A percentile compares a stretch with the other conserved stretches of the same genome.
Conservation (phyloP, 1,140 invertebrate species). For the Brachionus rubens region DNA sequence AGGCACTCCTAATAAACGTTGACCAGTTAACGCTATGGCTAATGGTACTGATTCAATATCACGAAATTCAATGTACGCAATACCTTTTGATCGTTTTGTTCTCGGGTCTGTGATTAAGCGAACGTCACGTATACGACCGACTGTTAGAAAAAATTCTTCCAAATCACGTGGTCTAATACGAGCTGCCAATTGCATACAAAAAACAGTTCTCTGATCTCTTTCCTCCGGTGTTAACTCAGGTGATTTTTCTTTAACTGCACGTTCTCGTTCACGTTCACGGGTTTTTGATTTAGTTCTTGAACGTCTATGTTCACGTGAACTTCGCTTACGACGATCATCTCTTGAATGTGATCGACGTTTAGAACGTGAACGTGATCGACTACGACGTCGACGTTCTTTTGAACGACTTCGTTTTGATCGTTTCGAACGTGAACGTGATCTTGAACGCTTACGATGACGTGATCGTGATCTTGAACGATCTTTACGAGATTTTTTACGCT, state of each 20-base stretch:
- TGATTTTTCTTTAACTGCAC: conserved; percentile 46
- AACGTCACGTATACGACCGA: conserved; percentile 97
- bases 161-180: conserved; percentile 88
- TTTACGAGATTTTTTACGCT: conserved; percentile 1
- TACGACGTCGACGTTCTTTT: not conserved
- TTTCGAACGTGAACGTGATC: conserved; percentile 16
- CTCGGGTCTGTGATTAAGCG: conserved; percentile 98
- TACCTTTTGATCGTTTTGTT: conserved; percentile 95
- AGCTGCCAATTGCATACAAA: conserved; percentile 78
- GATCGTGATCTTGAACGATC: not conserved
- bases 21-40: conserved; percentile 90
- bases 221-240: conserved; percentile 87
- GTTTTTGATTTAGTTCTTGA: not conserved
- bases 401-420: conserved; percentile 30
- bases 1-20: conserved; percentile 91
- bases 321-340: not conserved
- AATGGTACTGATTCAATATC: conserved; percentile 94
- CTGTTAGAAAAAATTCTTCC: conserved; percentile 97
- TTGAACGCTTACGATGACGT: not conserved
- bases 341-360: not conserved
- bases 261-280: not conserved
- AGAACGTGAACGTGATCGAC: not conserved
- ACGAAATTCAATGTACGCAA: conserved; percentile 97
- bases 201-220: conserved; percentile 92
- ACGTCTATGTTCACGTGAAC: not conserved